Percentiles rank a stretch among this genome's conserved stretches.
Evolutionary conservation across 2,888 invertebrate genomes (phyloP).

Genomic region (Polia nebulosa): DNA sequence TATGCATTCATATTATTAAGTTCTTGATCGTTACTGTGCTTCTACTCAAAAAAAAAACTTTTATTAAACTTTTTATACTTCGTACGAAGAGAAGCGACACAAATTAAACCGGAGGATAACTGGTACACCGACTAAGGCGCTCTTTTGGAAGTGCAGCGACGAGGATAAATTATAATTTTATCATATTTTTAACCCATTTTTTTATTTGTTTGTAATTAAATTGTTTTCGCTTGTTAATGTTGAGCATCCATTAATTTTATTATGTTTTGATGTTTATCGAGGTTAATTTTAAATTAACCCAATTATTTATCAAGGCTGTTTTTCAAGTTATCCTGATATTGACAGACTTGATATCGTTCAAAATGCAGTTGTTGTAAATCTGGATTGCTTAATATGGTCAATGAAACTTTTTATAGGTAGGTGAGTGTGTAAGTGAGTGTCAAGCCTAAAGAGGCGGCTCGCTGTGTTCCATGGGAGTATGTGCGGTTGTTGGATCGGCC

Average conservation of each 20-base stretch:
- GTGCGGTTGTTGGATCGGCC: too few relatives aligned
- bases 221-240: conserved; percentile 6
- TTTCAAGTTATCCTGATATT: background rate
- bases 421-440: too few relatives aligned
- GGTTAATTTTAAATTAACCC: conserved; percentile 2
- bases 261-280: conserved; percentile 5
- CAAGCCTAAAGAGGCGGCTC: too few relatives aligned
- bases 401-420: background rate
- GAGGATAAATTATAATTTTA: conserved; percentile 31
- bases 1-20: background rate
- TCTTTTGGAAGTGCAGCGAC: conserved; percentile 28
- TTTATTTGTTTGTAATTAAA: conserved; percentile 18
- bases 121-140: conserved; percentile 15
- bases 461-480: too few relatives aligned
- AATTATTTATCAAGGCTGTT: background rate
- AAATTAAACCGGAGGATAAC: conserved; percentile 64
- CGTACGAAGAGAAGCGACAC: background rate
- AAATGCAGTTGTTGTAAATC: background rate
- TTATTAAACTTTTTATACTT: background rate
- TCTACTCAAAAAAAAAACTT: background rate
- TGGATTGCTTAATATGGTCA: background rate
- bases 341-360: too few relatives aligned
- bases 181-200: conserved; percentile 28
- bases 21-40: too few relatives aligned
- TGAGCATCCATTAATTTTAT: conserved; percentile 8